Conservation (phyloP, 2,113 vertebrate genomes). For the Paracanthobrama guichenoti region DNA sequence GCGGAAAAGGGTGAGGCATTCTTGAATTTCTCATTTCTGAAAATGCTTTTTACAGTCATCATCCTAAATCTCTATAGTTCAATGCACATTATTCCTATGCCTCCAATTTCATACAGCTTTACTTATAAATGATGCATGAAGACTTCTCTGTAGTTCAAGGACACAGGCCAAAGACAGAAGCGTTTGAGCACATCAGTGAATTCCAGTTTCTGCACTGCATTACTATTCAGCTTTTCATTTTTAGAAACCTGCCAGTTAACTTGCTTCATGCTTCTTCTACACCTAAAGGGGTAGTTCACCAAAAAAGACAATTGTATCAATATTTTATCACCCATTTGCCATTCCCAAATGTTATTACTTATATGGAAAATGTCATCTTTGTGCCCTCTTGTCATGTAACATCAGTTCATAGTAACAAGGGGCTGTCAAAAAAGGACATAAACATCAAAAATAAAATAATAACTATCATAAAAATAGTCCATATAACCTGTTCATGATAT, state of each 20-base stretch:
- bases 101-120: not conserved
- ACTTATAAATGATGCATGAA: not conserved
- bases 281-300: not conserved
- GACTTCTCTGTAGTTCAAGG: not conserved
- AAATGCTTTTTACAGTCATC: not conserved
- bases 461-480: not conserved
- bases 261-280: not conserved
- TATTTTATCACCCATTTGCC: not conserved
- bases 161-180: not conserved
- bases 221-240: too few species aligned
- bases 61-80: not conserved
- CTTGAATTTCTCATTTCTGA: not conserved
- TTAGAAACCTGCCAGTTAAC: not conserved
- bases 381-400: not conserved
- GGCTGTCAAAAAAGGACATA: not conserved
- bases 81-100: not conserved
- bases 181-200: not conserved
- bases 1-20: constrained; percentile 20
- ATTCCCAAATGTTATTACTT: not conserved
- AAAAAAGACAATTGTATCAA: not conserved
- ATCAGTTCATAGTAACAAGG: not conserved
- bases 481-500: not conserved
- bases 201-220: not conserved
- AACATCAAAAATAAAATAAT: not conserved
- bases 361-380: not conserved